A percentile compares a stretch with the other conserved stretches of the same genome.
Evolutionary conservation across 2,888 invertebrate genomes (phyloP).

Genomic region (Lypha dubia): DNA sequence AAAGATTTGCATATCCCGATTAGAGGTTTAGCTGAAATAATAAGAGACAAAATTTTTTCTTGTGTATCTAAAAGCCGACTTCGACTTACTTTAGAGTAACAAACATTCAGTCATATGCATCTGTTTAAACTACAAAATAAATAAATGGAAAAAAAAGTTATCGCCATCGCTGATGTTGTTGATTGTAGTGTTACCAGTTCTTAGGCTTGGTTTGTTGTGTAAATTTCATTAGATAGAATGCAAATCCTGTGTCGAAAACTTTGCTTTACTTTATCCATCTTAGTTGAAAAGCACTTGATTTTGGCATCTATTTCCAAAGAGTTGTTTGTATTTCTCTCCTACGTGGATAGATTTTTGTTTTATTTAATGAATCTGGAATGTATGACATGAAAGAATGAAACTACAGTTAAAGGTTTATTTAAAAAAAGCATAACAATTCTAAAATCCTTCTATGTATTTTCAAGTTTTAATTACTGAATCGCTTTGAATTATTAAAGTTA

Average conservation of each 20-base stretch:
- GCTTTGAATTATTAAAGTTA: too few species aligned
- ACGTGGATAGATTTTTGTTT: neutral
- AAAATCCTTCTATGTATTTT: too few species aligned
- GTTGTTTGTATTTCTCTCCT: neutral
- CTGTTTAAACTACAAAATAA: neutral
- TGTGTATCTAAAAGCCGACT: slow-evolving; percentile 17
- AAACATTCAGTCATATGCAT: neutral
- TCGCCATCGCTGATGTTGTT: slow-evolving; percentile 3
- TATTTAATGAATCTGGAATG: neutral
- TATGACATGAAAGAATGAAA: too few species aligned
- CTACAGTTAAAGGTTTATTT: too few species aligned
- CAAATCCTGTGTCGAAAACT: slow-evolving; percentile 52
- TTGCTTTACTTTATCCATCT: slow-evolving; percentile 20
- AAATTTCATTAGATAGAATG: slow-evolving; percentile 61
- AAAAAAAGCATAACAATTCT: too few species aligned
- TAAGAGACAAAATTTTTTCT: neutral
- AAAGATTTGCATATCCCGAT: too few species aligned
- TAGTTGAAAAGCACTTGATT: slow-evolving; percentile 10
- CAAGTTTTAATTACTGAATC: too few species aligned
- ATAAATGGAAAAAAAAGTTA: neutral
- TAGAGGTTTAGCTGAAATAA: too few species aligned
- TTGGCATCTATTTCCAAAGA: neutral
- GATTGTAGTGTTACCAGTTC: slow-evolving; percentile 30
- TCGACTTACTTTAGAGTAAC: neutral
- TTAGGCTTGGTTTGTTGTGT: slow-evolving; percentile 54